A percentile compares a stretch with the other conserved stretches of the same genome.
phyloP scores from a whole-genome alignment of 2,113 vertebrate genomes.

The Bos indicus region DNA sequence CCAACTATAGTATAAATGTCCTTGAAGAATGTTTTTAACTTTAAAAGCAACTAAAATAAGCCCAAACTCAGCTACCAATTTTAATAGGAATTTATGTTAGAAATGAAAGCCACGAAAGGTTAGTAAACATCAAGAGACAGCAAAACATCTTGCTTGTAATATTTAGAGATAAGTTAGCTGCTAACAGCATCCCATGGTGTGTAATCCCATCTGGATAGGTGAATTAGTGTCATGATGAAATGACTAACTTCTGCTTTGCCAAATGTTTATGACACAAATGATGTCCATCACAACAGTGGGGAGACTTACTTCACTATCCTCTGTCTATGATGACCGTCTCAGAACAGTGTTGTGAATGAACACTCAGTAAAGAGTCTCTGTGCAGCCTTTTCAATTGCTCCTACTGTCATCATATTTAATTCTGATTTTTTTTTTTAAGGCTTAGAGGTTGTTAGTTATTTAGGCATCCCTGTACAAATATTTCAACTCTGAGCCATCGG shows the following conservation, averaged over 20 bases:
- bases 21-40: slow-evolving; percentile 31
- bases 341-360: neutral
- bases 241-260: slow-evolving; percentile 35
- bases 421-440: neutral
- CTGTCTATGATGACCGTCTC: neutral
- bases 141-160: slow-evolving; percentile 48
- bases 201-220: slow-evolving; percentile 35
- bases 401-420: neutral
- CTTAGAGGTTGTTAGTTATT: slow-evolving; percentile 29
- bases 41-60: slow-evolving; percentile 36
- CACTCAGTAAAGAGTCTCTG: neutral
- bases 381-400: neutral
- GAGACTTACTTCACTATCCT: neutral
- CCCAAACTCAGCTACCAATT: slow-evolving; percentile 22
- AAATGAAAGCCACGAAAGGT: slow-evolving; percentile 56
- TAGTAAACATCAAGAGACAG: slow-evolving; percentile 53
- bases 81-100: slow-evolving; percentile 58
- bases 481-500: slow-evolving; percentile 24
- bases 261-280: slow-evolving; percentile 42
- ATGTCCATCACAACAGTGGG: neutral
- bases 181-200: slow-evolving; percentile 20
- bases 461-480: neutral
- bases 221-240: slow-evolving; percentile 32
- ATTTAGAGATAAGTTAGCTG: slow-evolving; percentile 43
- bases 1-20: neutral